Evolutionary conservation across 2,888 invertebrate genomes (phyloP), one percentile per base, ranked within the genome.

Genomic region (Cheilosia vulpina): DNA sequence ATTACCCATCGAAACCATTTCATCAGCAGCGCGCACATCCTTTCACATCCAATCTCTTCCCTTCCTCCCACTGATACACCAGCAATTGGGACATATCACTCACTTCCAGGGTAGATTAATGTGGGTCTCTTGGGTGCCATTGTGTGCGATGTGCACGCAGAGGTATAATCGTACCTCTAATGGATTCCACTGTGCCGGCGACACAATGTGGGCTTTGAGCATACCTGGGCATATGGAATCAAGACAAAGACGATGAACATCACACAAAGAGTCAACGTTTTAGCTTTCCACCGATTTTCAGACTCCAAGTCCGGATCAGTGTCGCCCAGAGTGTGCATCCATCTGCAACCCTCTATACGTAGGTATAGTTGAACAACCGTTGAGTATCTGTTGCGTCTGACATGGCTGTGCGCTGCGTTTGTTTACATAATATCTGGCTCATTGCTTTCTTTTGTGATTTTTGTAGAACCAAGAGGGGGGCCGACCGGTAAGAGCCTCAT

Each of bases 381-480:
- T 50, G 47, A 71, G 55, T 72, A 72, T 85, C 76, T 77, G 71
- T 72, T 81, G 81, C 81, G 55, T 81, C 50, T 75, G 84, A 71
- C 80, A 76, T 34, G 76, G 66, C 57, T 71, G 66, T 38, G 38
- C 38, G 38, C 38, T 38, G 55, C 52, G 52, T 55, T 80, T 81
- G 76, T 62, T 85, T 81, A 55, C 85, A 72, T 72, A 81, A 81
- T 81, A 43, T 47, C 57, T 38, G 9, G 9, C 31, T 77, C 71
- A 58, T 41, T 60, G 63, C 55, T 66, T 55, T 78, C 65, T 66
- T 71, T 80, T 62, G 55, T 72, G 19, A 38, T 13, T 57, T 11
- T 43, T 41, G 47, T n/a, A 7, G 13, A 15, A 15, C 1, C 15
- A 38, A 38, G 11, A 27, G 7, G 7, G 21, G 7, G n/a, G 50